Evolutionary conservation across 2,888 invertebrate genomes (phyloP), one percentile per base, ranked within the genome.

Genomic region (Teleogryllus oceanicus): DNA sequence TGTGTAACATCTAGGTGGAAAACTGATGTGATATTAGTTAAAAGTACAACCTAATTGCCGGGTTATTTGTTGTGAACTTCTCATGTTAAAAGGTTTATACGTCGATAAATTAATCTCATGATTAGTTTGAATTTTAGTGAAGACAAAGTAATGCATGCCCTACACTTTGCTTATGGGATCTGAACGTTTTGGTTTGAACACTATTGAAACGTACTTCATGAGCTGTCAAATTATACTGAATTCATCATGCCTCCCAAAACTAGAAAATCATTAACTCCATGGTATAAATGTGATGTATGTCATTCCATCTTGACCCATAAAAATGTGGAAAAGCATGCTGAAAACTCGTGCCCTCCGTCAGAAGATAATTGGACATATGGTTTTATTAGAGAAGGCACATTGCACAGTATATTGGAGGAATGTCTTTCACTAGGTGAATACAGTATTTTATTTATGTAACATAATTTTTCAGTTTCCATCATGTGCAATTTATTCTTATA

Each of bases 281-380:
- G 92, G 92, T 87, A 89, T 24, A 89, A 89, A 79, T 94, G 94
- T 85, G 92, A 91, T 76, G 88, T 87, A 74, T 94, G 94, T 84
- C 86, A 87, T 8, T 88, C 89, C 77, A 88, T 86, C 82, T 85
- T 93, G 84, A 86, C 89, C 78, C 88, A 89, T 75, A 92, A 91
- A 85, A 92, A 93, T 83, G 86, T 88, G 83, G 88, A 89, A 79
- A 82, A 85, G 82, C 94, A 94, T 83, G 76, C 88, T 88, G 81
- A 84, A 86, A 62, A 88, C 89, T 84, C 83, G 0, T 93, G 93
- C 85, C 89, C 89, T 20, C 88, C 89, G 13, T 82, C 85, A 50
- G 75, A 82, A 37, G 82, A 84, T 75, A 82, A 83, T 18, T 87
- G 87, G 86, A 83, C 80, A 21, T 85, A 87, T 83, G 85, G 85